Base-by-base conservation (phyloP, 2,888 invertebrate species). In the Ichneumon xanthorius region DNA sequence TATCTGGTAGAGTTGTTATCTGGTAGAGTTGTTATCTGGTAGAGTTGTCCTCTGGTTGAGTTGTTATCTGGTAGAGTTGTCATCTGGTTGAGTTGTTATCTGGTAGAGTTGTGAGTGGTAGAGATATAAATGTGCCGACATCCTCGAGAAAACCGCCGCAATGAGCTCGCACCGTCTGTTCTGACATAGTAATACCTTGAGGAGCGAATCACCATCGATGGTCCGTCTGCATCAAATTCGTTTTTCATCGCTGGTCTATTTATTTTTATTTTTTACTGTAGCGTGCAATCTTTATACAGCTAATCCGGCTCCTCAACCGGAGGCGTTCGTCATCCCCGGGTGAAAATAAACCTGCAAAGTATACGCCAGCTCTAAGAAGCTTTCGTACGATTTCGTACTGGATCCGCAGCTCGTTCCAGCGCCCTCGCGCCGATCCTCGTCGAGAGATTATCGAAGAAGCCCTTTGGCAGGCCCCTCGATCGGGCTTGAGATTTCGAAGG, bases 401-500 rank as follows among this genome's bases (percentile, higher is more conserved):
- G 26, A 50, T 45, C 22, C 16, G 26, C 30, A 22, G 26, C 14
- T 9, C 26, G 22, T 30, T 3, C 19, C 37, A 7, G 53, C 40
- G 37, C 26, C n/a, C 50, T 22, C 9, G n/a, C 14, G 26, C 16
- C n/a, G 50, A 16, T 40, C 26, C 61, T 30, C 30, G 30, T 16
- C n/a, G 3, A 4, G 16, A n/a, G n/a, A 19, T 37, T 67, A 77
- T 40, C 22, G 37, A 67, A 67, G 22, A 55, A 26, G 19, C 22
- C 50, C 37, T 40, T 63, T n/a, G 37, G 22, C 37, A 6, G 37
- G 22, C 22, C 9, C 30, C 50, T 16, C 65, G 19, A 67, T 53
- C 65, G 67, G 53, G 40, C 40, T 67, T 19, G 65, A 73, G 73
- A 73, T 53, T 80, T 40, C 55, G 55, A 33, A 19, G 73, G 73